A percentile compares a stretch with the other conserved stretches of the same genome.
phyloP scores from a whole-genome alignment of 2,113 vertebrate species.

The Rattus norvegicus region DNA sequence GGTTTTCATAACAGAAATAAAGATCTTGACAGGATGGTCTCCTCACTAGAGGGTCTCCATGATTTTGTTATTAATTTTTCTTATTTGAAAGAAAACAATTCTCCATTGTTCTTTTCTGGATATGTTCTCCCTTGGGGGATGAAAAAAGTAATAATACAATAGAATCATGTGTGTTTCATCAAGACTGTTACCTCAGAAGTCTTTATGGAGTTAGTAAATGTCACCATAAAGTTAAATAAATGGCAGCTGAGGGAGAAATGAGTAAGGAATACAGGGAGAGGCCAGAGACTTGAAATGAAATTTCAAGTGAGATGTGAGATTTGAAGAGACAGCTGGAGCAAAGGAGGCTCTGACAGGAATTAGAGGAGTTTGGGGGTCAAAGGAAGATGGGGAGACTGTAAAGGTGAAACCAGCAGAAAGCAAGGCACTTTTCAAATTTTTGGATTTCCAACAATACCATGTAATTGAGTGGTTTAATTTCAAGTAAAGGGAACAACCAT shows the following conservation, averaged over 20 bases:
- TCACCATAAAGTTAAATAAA: constrained; percentile 82
- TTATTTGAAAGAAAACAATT: constrained; percentile 74
- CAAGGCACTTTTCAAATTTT: constrained; percentile 45
- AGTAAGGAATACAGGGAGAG: constrained; percentile 64
- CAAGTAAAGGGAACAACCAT: constrained; percentile 55
- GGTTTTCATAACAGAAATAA: constrained; percentile 39
- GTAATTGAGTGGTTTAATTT: constrained; percentile 72
- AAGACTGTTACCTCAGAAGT: constrained; percentile 77
- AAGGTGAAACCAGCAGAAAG: constrained; percentile 28
- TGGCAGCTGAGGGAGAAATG: constrained; percentile 71
- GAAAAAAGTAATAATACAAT: constrained; percentile 67
- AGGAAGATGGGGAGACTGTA: neutral
- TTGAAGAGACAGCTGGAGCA: constrained; percentile 73
- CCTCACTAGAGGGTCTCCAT: constrained; percentile 55
- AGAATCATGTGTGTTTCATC: constrained; percentile 81
- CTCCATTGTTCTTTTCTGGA: constrained; percentile 78
- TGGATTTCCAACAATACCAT: constrained; percentile 50
- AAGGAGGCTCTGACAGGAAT: constrained; percentile 53
- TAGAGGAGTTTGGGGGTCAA: constrained; percentile 49
- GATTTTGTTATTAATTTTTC: constrained; percentile 74
- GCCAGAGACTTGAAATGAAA: constrained; percentile 76
- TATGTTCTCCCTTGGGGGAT: constrained; percentile 50
- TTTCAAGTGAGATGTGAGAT: constrained; percentile 79
- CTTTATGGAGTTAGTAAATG: constrained; percentile 80
- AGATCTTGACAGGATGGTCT: constrained; percentile 53